Evolutionary conservation across 2,113 vertebrate genomes (phyloP).

Genomic region (Agapornis roseicollis): DNA sequence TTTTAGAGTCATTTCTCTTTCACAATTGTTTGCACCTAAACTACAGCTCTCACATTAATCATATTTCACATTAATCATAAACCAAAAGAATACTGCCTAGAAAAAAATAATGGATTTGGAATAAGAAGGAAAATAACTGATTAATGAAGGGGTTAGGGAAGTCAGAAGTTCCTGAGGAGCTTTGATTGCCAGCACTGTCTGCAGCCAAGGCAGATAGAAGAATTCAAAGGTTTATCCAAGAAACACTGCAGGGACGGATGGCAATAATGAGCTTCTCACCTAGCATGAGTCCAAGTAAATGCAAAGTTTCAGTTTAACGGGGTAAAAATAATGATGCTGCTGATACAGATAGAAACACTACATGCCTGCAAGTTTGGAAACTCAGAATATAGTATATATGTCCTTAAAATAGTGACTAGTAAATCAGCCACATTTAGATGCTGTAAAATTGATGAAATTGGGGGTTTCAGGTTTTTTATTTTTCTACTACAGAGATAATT

Average conservation of each 20-base stretch:
- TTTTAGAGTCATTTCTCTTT: not conserved
- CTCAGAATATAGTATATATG: not conserved
- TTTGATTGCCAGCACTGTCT: not conserved
- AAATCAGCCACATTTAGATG: not conserved
- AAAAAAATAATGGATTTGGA: not conserved
- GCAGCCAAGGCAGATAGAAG: not conserved
- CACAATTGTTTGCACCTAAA: not conserved
- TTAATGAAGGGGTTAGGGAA: not conserved
- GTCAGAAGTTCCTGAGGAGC: not conserved
- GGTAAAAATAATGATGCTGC: not conserved
- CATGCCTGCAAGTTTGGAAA: not conserved
- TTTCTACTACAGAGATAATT: not conserved
- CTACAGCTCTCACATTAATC: not conserved
- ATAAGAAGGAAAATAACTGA: not conserved
- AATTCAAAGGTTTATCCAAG: not conserved
- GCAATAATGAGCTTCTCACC: not conserved
- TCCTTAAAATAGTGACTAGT: not conserved
- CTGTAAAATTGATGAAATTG: not conserved
- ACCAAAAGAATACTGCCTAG: not conserved
- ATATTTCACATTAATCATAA: not conserved
- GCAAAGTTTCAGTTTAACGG: not conserved
- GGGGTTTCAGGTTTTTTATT: not conserved
- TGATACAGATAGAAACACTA: not conserved
- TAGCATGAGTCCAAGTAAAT: not conserved
- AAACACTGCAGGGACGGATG: not conserved